These are phyloP conservation scores for Macrotus californicus DNA, from an alignment of 2,113 vertebrate genomes.

Conservation along the genomic window DNA sequence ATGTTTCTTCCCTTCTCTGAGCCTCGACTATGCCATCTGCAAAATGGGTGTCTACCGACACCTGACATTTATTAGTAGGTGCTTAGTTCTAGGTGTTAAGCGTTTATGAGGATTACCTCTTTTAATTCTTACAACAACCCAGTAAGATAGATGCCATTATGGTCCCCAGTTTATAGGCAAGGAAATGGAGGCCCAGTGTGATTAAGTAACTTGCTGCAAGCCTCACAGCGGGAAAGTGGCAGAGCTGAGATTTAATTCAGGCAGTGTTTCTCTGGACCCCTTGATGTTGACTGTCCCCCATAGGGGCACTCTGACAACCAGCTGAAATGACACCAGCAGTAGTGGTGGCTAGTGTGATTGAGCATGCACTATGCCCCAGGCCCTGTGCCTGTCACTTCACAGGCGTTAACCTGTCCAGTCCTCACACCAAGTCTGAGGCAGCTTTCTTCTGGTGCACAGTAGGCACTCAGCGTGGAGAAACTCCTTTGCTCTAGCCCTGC, in stretches of 20 bases:
- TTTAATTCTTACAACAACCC: not conserved
- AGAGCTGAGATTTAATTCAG: not conserved
- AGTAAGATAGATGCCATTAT: not conserved
- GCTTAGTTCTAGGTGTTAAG: not conserved
- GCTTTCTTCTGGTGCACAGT: not conserved
- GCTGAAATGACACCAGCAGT: not conserved
- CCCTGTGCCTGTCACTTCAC: fast-evolving
- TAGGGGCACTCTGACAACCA: not conserved
- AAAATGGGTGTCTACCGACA: not conserved
- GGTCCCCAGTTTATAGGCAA: not conserved
- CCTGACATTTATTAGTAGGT: not conserved
- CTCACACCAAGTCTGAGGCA: not conserved
- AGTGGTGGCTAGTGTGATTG: not conserved
- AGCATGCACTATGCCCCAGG: not conserved
- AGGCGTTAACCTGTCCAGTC: not conserved
- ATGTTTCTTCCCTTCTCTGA: not conserved
- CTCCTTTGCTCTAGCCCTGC: not conserved
- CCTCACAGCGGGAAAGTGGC: not conserved
- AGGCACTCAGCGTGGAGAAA: not conserved
- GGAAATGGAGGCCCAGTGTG: not conserved
- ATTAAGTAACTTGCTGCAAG: not conserved
- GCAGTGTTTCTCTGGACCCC: not conserved
- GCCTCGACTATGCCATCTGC: not conserved
- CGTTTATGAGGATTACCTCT: not conserved
- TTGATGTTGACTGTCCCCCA: not conserved